Evolutionary conservation across 2,113 vertebrate genomes (phyloP).

Genomic region (Serinus canaria): DNA sequence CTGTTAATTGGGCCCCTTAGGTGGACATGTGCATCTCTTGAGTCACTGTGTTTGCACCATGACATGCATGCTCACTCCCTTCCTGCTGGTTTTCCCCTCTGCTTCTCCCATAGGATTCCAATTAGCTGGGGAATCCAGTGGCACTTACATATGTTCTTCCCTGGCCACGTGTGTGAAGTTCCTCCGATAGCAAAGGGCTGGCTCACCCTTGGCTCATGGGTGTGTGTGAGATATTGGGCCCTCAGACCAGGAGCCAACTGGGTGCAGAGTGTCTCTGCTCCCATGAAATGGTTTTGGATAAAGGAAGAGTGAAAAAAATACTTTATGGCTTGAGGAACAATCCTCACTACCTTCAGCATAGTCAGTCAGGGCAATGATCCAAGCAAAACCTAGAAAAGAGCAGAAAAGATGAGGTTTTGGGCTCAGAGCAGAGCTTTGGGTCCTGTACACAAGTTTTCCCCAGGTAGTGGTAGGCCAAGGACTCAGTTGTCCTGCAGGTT

Average conservation of each 20-base stretch:
- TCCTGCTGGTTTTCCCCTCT: constrained; percentile 16
- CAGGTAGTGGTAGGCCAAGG: not conserved
- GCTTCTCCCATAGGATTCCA: constrained; percentile 6
- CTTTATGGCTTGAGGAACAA: not conserved
- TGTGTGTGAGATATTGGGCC: not conserved
- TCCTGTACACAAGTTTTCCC: not conserved
- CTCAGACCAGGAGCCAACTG: not conserved
- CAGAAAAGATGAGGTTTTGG: not conserved
- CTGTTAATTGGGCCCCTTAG: constrained; percentile 40
- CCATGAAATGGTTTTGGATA: not conserved
- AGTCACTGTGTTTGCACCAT: not conserved
- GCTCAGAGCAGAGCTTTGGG: not conserved
- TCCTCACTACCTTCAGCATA: not conserved
- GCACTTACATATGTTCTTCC: not conserved
- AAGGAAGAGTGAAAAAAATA: not conserved
- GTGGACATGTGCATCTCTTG: constrained; percentile 21
- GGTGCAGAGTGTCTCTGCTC: not conserved
- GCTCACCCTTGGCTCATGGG: not conserved
- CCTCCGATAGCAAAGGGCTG: constrained; percentile 21
- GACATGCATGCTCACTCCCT: constrained; percentile 22
- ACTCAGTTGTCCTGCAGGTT: not conserved
- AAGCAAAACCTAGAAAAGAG: not conserved
- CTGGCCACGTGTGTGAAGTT: not conserved
- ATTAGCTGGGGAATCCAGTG: not conserved
- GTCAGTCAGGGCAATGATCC: not conserved